Percentiles rank a stretch among this genome's conserved stretches.
phyloP scores from a whole-genome alignment of 2,888 invertebrate species.

The Hirtodrosophila duncani region DNA sequence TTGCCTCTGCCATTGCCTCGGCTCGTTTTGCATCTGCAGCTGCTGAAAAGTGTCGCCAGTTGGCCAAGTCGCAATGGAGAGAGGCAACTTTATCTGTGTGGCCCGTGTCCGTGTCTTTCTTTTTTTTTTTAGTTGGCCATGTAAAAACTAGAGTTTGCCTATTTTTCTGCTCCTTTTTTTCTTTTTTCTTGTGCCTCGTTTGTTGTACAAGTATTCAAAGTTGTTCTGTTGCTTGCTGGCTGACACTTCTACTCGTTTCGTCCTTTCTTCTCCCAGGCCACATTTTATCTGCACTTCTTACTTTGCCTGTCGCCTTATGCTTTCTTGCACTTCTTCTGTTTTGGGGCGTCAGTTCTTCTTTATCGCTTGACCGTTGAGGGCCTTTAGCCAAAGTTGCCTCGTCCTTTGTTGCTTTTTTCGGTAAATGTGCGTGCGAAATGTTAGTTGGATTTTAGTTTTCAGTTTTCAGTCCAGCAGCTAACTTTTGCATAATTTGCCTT shows the following conservation, averaged over 20 bases:
- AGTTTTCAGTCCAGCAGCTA: slow-evolving; percentile 16
- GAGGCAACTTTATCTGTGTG: slow-evolving; percentile 50
- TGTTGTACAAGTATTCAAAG: slow-evolving; percentile 26
- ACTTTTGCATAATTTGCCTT: slow-evolving; percentile 54
- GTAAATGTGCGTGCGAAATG: too few relatives aligned
- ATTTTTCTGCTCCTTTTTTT: slow-evolving; percentile 18
- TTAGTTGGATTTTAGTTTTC: slow-evolving; percentile 39
- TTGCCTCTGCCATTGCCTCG: too few relatives aligned
- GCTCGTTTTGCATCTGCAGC: slow-evolving; percentile 24
- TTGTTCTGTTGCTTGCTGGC: slow-evolving; percentile 45
- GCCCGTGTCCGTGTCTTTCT: too few relatives aligned
- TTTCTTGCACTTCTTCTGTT: slow-evolving; percentile 4
- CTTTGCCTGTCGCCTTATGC: too few relatives aligned
- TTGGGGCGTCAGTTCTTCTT: slow-evolving; percentile 46
- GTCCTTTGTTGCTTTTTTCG: not conserved
- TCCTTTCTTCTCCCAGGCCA: slow-evolving; percentile 46
- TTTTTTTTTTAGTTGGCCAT: slow-evolving; percentile 28
- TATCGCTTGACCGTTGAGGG: slow-evolving; percentile 55
- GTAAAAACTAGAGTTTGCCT: slow-evolving; percentile 44
- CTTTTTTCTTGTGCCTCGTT: not conserved
- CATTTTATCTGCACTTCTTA: slow-evolving; percentile 49
- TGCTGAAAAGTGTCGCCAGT: slow-evolving; percentile 35
- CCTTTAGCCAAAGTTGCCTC: slow-evolving; percentile 11
- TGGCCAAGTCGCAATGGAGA: slow-evolving; percentile 21
- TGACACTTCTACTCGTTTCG: slow-evolving; percentile 61